A percentile compares a stretch with the other conserved stretches of the same genome.
Evolutionary conservation across 23 tunicate genomes (phyloP).

Genomic region (Corella eumyota): DNA sequence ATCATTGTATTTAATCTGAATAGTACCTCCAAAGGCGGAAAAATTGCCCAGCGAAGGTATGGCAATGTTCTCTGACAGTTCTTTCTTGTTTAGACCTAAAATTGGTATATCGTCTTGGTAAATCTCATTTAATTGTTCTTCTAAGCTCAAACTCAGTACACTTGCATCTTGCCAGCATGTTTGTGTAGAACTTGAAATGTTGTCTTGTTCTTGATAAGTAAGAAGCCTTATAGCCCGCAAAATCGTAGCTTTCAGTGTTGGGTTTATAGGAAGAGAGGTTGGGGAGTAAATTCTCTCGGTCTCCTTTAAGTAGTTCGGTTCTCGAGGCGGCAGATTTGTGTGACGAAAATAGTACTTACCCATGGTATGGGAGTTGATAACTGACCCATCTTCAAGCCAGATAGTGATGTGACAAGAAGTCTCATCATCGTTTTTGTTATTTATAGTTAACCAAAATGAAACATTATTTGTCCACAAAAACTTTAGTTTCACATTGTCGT

Average conservation of each 20-base stretch:
- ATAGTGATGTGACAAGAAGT: constrained; percentile 24
- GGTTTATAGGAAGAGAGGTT: constrained; percentile 41
- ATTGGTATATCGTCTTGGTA: no score
- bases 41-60: constrained; percentile 39
- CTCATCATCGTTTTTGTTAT: no score
- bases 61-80: neutral
- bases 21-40: constrained; percentile 36
- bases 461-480: constrained; percentile 28
- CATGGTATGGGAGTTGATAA: constrained; percentile 4
- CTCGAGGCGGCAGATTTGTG: neutral
- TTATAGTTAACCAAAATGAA: no score
- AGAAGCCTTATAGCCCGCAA: constrained; percentile 31
- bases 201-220: constrained; percentile 4
- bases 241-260: constrained; percentile 27
- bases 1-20: constrained; percentile 46
- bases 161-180: constrained; percentile 18
- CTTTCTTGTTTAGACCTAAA: no score
- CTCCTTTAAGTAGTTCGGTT: neutral
- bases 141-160: neutral
- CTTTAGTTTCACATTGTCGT: no score
- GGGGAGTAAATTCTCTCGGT: constrained; percentile 34
- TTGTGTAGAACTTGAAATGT: no score
- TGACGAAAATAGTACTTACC: constrained; percentile 8
- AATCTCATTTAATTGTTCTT: neutral
- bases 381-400: constrained; percentile 38